These are phyloP conservation scores for Lacanobia oleracea DNA, from an alignment of 2,888 invertebrate genomes.

Conservation along the genomic window DNA sequence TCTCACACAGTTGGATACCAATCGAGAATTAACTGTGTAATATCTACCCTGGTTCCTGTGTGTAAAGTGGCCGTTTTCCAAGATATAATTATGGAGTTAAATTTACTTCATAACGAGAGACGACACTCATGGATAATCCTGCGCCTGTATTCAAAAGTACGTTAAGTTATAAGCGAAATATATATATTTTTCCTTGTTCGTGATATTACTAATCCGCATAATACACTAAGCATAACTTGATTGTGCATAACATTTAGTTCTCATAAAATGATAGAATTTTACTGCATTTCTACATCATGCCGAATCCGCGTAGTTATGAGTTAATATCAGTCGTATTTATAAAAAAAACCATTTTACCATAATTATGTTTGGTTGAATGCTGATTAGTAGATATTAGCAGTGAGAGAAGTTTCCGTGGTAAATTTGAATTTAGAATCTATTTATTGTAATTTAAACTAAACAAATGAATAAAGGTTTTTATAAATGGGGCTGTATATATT, in stretches of 20 bases:
- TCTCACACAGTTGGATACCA: background rate
- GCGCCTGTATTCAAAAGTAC: no score
- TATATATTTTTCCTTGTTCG: background rate
- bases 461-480: no score
- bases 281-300: background rate
- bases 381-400: no score
- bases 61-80: no score
- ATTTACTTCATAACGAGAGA: background rate
- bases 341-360: no score
- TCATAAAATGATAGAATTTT: background rate
- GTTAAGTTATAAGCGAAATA: background rate
- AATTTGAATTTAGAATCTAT: no score
- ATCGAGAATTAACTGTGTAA: background rate
- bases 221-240: constrained; percentile 27
- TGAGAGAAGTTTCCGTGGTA: no score
- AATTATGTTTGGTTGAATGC: no score
- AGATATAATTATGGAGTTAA: background rate
- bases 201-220: constrained; percentile 23
- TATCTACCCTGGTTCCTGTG: background rate
- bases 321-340: no score
- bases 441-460: no score
- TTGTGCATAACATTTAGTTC: constrained; percentile 26
- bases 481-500: background rate
- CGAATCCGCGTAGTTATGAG: background rate
- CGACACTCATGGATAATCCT: background rate